These are phyloP conservation scores for Lumbricus terrestris DNA, from an alignment of 2,888 invertebrate species.

Conservation along the genomic window DNA sequence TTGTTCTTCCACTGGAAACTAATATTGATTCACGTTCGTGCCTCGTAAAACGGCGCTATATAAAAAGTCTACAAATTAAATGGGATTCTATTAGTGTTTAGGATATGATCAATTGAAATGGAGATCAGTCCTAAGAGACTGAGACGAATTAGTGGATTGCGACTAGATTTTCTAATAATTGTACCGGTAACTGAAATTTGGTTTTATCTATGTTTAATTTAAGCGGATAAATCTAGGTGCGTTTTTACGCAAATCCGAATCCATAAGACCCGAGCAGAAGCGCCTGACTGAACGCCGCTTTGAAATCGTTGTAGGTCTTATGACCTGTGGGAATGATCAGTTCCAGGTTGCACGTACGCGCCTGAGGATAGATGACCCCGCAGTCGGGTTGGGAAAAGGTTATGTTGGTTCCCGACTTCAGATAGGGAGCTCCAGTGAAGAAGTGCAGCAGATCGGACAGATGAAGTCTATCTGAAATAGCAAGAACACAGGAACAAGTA, in stretches of 20 bases:
- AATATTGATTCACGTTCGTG: background rate
- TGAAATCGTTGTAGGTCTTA: background rate
- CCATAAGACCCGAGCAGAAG: constrained; percentile 5
- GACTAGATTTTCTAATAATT: background rate
- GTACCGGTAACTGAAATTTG: background rate
- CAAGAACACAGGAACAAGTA: background rate
- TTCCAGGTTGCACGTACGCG: background rate
- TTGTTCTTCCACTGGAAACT: background rate
- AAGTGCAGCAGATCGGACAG: constrained; percentile 8
- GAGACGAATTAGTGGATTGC: background rate
- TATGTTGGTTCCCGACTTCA: background rate
- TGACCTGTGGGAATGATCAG: background rate
- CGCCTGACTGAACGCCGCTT: background rate
- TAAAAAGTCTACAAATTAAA: background rate
- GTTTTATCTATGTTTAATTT: background rate
- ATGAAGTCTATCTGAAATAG: background rate
- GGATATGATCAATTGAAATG: background rate
- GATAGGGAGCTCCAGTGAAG: constrained; percentile 14
- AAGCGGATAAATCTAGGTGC: background rate
- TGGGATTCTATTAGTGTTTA: background rate
- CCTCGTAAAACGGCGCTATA: background rate
- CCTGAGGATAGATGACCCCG: background rate
- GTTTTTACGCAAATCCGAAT: constrained; percentile 4
- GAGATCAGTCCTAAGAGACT: background rate
- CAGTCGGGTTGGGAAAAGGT: background rate